Evolutionary conservation across 2,888 invertebrate species (phyloP).

Genomic region (Phyllotreta cruciferae): DNA sequence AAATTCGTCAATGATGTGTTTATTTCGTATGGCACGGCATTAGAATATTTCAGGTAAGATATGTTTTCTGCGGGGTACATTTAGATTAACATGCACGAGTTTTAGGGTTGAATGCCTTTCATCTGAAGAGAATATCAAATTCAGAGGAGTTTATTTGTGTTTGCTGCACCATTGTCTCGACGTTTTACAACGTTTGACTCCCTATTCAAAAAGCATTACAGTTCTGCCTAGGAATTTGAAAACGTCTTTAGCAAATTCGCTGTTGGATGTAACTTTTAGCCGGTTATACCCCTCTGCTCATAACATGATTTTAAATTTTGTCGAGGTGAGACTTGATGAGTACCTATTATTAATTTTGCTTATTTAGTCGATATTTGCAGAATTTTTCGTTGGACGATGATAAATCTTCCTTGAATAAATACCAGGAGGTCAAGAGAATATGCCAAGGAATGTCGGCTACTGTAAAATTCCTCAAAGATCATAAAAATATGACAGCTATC

Average conservation of each 20-base stretch:
- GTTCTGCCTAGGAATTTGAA: slow-evolving; percentile 61
- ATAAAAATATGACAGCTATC: slow-evolving; percentile 47
- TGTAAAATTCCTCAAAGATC: slow-evolving; percentile 59
- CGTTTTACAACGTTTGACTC: slow-evolving; percentile 58
- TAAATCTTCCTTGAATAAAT: slow-evolving; percentile 56
- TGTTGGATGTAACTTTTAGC: slow-evolving; percentile 62
- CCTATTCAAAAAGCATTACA: slow-evolving; percentile 56
- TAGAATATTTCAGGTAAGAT: slow-evolving; percentile 63
- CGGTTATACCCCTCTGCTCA: slow-evolving; percentile 61
- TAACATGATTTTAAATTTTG: slow-evolving; percentile 58
- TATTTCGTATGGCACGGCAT: slow-evolving; percentile 66
- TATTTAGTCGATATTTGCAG: slow-evolving; percentile 46
- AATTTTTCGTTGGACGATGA: slow-evolving; percentile 57
- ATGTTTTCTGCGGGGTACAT: not conserved
- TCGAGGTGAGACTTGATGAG: slow-evolving; percentile 55
- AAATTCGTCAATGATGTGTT: slow-evolving; percentile 65
- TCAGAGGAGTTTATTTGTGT: slow-evolving; percentile 61
- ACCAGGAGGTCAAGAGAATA: slow-evolving; percentile 58
- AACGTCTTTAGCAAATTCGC: slow-evolving; percentile 55
- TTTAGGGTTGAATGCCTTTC: slow-evolving; percentile 53
- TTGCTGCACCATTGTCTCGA: slow-evolving; percentile 58
- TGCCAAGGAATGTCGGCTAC: slow-evolving; percentile 61
- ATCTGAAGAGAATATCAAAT: slow-evolving; percentile 49
- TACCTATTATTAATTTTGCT: not conserved
- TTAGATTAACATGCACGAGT: slow-evolving; percentile 27